These are phyloP conservation scores for Globodera rostochiensis DNA, from an alignment of 1,140 invertebrate species.

Conservation along the genomic window DNA sequence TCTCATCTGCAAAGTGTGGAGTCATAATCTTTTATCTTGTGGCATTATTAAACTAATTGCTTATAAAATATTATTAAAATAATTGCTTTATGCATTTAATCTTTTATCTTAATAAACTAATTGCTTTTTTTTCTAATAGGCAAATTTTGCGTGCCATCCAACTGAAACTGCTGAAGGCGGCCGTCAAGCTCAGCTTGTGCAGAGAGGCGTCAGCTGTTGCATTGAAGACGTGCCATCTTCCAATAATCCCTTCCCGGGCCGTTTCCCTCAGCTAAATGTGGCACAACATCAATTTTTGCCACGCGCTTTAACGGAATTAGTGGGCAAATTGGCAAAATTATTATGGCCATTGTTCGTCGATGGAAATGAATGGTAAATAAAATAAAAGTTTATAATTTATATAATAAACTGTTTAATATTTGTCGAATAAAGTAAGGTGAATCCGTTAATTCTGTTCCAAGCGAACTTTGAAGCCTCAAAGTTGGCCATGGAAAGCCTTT, in stretches of 20 bases:
- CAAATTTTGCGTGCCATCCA: background rate
- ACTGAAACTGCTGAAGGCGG: background rate
- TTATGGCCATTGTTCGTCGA: background rate
- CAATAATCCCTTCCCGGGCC: constrained; percentile 6
- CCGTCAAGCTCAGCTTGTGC: background rate
- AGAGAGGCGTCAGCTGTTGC: background rate
- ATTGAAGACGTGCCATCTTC: background rate
- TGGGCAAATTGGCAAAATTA: background rate
- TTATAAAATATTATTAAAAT: background rate
- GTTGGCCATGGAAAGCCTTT: background rate
- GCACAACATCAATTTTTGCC: background rate
- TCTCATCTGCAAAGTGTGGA: background rate
- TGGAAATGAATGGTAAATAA: background rate
- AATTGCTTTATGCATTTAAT: background rate
- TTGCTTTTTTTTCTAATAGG: background rate
- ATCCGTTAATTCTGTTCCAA: background rate
- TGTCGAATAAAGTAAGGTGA: background rate
- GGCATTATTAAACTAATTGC: background rate
- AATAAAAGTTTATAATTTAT: background rate
- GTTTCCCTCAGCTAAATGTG: background rate
- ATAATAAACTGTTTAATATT: background rate
- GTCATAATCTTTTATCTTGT: background rate
- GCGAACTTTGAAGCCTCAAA: background rate
- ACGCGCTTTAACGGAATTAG: background rate
- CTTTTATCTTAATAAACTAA: background rate